A percentile compares a stretch with the other conserved stretches of the same genome.
Evolutionary conservation across 2,113 vertebrate genomes (phyloP).

Genomic region (Clarias magur): DNA sequence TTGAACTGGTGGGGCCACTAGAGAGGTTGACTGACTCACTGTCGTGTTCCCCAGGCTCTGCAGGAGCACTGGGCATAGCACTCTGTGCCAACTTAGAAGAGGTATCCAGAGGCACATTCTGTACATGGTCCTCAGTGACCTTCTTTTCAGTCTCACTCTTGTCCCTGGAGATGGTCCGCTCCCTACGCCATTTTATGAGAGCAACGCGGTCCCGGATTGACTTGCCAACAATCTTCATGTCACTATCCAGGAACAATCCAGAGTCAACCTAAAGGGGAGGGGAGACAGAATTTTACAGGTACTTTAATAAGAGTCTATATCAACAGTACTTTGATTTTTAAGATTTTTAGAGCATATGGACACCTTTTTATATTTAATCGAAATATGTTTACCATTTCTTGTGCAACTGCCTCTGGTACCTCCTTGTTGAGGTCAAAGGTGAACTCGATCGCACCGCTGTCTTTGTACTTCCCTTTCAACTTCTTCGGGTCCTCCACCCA

Average conservation of each 20-base stretch:
- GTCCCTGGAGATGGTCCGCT: constrained; percentile 76
- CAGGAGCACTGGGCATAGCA: constrained; percentile 56
- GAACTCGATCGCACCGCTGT: constrained; percentile 96
- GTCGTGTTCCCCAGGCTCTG: constrained; percentile 81
- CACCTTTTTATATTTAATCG: not conserved
- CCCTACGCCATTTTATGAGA: constrained; percentile 89
- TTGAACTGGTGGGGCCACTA: constrained; percentile 73
- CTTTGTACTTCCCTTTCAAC: constrained; percentile 97
- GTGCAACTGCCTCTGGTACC: constrained; percentile 93
- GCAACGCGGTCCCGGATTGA: constrained; percentile 95
- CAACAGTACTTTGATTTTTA: not conserved
- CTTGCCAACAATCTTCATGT: constrained; percentile 92
- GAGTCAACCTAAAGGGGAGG: constrained; percentile 84
- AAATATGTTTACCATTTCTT: constrained; percentile 88
- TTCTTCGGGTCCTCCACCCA: constrained; percentile 99
- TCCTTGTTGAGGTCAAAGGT: constrained; percentile 92
- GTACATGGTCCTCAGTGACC: constrained; percentile 65
- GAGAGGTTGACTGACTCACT: constrained; percentile 77
- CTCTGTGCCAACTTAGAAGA: constrained; percentile 71
- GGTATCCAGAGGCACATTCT: constrained; percentile 78
- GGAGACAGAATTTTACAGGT: not conserved
- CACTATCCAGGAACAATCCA: constrained; percentile 93
- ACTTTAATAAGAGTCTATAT: not conserved
- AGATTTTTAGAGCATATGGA: not conserved
- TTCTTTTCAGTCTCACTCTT: constrained; percentile 66